These are phyloP conservation scores for Drosophila biarmipes DNA, from an alignment of 1,140 invertebrate genomes.

Conservation along the genomic window DNA sequence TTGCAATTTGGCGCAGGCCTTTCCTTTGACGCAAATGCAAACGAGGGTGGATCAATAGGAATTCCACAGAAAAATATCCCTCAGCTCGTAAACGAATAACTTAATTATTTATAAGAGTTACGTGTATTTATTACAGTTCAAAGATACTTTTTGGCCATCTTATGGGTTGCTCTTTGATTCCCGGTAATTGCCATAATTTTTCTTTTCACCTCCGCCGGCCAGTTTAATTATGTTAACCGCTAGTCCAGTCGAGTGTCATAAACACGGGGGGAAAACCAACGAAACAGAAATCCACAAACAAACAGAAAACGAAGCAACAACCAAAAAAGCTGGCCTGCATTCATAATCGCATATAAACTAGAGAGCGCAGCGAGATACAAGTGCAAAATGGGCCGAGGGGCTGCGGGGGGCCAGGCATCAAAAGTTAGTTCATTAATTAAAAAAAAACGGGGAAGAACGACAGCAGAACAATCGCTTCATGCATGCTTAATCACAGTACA, in stretches of 20 bases:
- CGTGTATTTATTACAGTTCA: no score
- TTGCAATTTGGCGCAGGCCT: background rate
- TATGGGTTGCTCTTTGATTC: background rate
- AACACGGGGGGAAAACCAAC: constrained; percentile 20
- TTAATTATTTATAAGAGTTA: no score
- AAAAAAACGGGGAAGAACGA: constrained; percentile 16
- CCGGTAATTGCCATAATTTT: constrained; percentile 2
- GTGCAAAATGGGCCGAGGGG: no score
- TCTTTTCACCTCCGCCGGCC: background rate
- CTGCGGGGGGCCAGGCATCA: constrained; percentile 28
- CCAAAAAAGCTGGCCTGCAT: constrained; percentile 20
- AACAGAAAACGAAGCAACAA: constrained; percentile 18
- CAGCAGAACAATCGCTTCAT: constrained; percentile 52
- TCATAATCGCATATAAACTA: constrained; percentile 25
- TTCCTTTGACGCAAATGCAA: constrained; percentile 2
- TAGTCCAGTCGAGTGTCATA: constrained; percentile 35
- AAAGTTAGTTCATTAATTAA: constrained; percentile 72
- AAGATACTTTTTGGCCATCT: no score
- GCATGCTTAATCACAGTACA: constrained; percentile 64
- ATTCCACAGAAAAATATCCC: no score
- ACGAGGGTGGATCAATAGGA: background rate
- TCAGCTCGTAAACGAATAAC: no score
- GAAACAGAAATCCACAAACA: constrained; percentile 33
- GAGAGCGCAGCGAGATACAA: constrained; percentile 10
- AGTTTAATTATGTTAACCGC: constrained; percentile 35